A percentile compares a stretch with the other conserved stretches of the same genome.
Evolutionary conservation across 2,113 vertebrate genomes (phyloP).

Genomic region (Cheilinus undulatus): DNA sequence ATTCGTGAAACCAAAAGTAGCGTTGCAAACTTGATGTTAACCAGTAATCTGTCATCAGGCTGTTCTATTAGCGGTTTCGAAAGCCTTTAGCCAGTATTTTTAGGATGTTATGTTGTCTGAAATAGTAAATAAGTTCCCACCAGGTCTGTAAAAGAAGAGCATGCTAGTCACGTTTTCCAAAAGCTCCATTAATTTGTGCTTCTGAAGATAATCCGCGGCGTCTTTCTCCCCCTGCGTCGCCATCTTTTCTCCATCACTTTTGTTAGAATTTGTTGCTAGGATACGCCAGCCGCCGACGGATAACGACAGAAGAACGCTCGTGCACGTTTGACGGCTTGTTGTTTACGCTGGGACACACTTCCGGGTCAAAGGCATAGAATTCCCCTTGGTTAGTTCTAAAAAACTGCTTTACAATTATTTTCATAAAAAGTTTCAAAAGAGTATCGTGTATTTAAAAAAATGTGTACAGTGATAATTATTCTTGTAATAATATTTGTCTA

Average conservation of each 20-base stretch:
- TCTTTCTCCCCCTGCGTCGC: constrained; percentile 68
- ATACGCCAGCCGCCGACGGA: constrained; percentile 27
- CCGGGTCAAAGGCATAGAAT: no score
- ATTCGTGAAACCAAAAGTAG: no score
- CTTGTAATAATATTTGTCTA: no score
- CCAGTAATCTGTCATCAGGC: neutral
- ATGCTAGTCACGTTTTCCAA: constrained; percentile 76
- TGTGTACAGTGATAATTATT: no score
- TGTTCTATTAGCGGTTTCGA: neutral
- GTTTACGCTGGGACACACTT: no score
- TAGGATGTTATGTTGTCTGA: no score
- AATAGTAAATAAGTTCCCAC: constrained; percentile 39
- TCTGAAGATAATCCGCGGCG: constrained; percentile 68
- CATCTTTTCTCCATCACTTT: constrained; percentile 48
- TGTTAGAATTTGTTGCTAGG: constrained; percentile 78
- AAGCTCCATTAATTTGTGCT: constrained; percentile 74
- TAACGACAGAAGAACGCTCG: neutral
- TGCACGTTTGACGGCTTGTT: neutral
- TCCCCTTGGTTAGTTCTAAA: no score
- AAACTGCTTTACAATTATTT: no score
- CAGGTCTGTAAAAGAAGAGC: constrained; percentile 79
- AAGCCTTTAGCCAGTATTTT: no score
- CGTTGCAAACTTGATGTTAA: neutral
- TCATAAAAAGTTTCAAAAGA: no score
- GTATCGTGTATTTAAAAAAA: no score